Evolutionary conservation across 2,888 invertebrate species (phyloP).

Genomic region (Apomyelois bistriatella): DNA sequence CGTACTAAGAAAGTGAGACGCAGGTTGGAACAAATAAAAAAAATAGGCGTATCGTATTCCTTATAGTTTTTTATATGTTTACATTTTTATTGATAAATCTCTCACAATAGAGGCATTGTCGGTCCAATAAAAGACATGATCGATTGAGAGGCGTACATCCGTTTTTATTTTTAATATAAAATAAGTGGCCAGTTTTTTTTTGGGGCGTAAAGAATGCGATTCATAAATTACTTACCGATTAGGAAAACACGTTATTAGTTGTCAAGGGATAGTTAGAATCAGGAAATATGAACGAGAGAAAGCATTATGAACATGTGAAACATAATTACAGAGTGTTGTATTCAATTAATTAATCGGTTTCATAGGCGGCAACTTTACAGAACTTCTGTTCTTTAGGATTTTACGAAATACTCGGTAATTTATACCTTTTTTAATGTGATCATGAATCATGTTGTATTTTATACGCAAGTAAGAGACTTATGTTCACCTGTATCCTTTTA

Average conservation of each 20-base stretch:
- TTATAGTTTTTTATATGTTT: conserved; percentile 40
- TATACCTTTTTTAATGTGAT: neutral
- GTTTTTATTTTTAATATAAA: conserved; percentile 45
- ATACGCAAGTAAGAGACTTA: too few relatives aligned
- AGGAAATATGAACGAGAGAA: conserved; percentile 42
- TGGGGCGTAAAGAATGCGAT: conserved; percentile 59
- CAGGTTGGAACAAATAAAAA: conserved; percentile 2
- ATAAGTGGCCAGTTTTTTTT: conserved; percentile 42
- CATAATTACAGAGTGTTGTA: conserved; percentile 44
- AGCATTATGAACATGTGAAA: conserved; percentile 39
- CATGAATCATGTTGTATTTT: neutral
- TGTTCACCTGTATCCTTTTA: too few relatives aligned
- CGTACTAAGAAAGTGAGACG: conserved; percentile 13
- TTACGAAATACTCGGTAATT: neutral
- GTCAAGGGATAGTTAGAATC: conserved; percentile 46
- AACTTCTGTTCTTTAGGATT: conserved; percentile 9
- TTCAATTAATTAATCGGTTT: conserved; percentile 51
- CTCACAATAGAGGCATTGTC: conserved; percentile 42
- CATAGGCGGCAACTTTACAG: conserved; percentile 32
- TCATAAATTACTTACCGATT: conserved; percentile 69
- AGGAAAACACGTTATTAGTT: conserved; percentile 59
- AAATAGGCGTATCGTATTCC: conserved; percentile 7
- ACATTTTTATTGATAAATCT: conserved; percentile 48
- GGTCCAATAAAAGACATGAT: conserved; percentile 58
- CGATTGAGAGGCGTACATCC: conserved; percentile 60